Base-by-base conservation (phyloP, 2,888 invertebrate genomes). In the Lissocephala sabroskyi region DNA sequence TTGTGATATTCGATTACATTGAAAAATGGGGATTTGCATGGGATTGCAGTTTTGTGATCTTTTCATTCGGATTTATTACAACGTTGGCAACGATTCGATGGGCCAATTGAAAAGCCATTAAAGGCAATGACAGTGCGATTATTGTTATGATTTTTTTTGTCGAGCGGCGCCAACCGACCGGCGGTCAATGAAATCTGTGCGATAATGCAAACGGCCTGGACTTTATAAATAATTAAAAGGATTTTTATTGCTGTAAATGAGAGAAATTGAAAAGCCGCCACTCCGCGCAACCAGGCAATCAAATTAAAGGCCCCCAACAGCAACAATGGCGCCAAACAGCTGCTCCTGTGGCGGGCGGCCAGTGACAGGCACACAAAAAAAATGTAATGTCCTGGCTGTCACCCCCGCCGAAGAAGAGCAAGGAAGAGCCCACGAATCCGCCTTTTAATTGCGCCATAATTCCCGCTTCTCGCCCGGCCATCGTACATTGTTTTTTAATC, bases 401-500 rank as follows among this genome's bases (percentile, higher is more conserved):
- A n/a, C n/a, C n/a, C n/a, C n/a, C n/a, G n/a, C n/a, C n/a, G n/a
- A n/a, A n/a, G n/a, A n/a, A n/a, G n/a, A n/a, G n/a, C n/a, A n/a
- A n/a, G n/a, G n/a, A n/a, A n/a, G 23, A 7, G 23, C 23, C 23
- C 3, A 23, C 23, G n/a, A n/a, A n/a, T 75, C 66, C 76, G 59
- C 48, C 56, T 64, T 62, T 73, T 73, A 73, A 77, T 77, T 66
- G 61, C 59, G 65, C 70, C 62, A 65, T 66, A 66, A 66, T 65
- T 76, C 62, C 23, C 23, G 23, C 7, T 23, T 23, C 23, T 23
- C 7, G 3, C 23, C 7, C 7, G 23, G 23, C 23, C 23, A 7
- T 7, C 3, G 14, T 40, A 42, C 58, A 64, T 74, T 64, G 64
- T 73, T 74, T 74, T 76, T 70, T 66, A 73, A 60, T 75, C 70